Conservation (phyloP, 2,113 vertebrate species). For the Leuciscus idus region DNA sequence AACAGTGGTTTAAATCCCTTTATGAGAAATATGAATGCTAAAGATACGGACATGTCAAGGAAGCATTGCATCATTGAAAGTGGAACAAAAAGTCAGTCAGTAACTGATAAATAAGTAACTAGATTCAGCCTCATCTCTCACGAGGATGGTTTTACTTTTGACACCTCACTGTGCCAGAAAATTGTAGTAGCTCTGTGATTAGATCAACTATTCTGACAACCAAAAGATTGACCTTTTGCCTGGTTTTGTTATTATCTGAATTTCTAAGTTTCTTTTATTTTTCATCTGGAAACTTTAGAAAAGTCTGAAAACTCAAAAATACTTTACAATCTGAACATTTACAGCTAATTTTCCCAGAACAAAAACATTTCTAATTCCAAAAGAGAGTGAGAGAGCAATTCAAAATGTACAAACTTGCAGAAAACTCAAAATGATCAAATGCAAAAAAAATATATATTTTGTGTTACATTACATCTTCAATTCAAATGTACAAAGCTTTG, state of each 20-base stretch:
- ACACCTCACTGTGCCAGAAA: not conserved
- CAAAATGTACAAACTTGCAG: no score
- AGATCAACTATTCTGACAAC: not conserved
- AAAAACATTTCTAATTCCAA: no score
- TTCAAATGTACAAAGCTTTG: no score
- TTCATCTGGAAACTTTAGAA: not conserved
- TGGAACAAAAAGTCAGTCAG: not conserved
- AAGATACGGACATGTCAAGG: not conserved
- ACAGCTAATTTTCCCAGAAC: no score
- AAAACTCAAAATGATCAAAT: no score
- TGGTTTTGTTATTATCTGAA: not conserved
- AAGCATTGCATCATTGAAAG: not conserved
- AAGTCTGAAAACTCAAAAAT: not conserved
- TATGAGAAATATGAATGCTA: not conserved
- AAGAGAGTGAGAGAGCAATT: no score
- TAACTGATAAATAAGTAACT: not conserved
- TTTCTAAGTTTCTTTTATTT: not conserved
- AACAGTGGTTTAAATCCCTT: not conserved
- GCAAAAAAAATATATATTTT: no score
- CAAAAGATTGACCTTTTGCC: not conserved
- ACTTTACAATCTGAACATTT: not conserved
- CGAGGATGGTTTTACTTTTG: not conserved
- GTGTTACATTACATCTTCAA: no score
- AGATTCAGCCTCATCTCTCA: constrained; percentile 1
- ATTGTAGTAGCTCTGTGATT: not conserved